Base-by-base conservation (phyloP, 2,113 vertebrate genomes). In the Rhea americana region DNA sequence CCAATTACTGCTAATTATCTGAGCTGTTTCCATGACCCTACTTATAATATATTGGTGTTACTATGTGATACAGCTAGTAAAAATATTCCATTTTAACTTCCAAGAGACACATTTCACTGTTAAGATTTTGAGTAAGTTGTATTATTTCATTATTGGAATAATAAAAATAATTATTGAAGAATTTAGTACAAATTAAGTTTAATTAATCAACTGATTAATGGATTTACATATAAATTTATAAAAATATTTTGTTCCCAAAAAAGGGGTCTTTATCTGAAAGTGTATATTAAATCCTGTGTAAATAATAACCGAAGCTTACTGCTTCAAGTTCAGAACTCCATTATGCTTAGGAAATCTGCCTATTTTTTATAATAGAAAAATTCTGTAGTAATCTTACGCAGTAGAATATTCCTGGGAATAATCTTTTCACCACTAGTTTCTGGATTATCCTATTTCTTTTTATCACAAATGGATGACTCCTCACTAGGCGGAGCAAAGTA, bases 1-100 rank as follows among this genome's bases (percentile, higher is more conserved):
- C 43, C 72, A 94, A 94, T 96, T 91, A 88, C 37, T 92, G 71
- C 35, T 95, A 93, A 95, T 89, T 84, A 75, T 84, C 70, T 72
- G 87, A 78, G 43, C 51, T 45, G 4, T 58, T 53, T 74, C 53
- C 59, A 63, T 71, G 68, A 39, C 80, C 88, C 12, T 25, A n/a
- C 48, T 63, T 90, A 8, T 1, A 66, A 87, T 28, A 30, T 8
- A 28, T 8, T 89, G 51, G 14, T 72, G 37, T 82, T 78, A 78
- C 61, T 67, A 11, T n/a, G 41, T 70, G 63, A 66, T 74, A 8
- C 48, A 80, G 28, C 24, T 55, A 63, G 9, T 35, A 81, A 47
- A 21, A 77, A 22, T 20, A n/a, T 82, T 85, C 18, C 16, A 20
- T 74, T 76, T 85, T 85, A 85, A 62, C 59, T 77, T 86, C 88